Conservation (phyloP, 2,888 invertebrate genomes). For the Eristalis tenax region DNA sequence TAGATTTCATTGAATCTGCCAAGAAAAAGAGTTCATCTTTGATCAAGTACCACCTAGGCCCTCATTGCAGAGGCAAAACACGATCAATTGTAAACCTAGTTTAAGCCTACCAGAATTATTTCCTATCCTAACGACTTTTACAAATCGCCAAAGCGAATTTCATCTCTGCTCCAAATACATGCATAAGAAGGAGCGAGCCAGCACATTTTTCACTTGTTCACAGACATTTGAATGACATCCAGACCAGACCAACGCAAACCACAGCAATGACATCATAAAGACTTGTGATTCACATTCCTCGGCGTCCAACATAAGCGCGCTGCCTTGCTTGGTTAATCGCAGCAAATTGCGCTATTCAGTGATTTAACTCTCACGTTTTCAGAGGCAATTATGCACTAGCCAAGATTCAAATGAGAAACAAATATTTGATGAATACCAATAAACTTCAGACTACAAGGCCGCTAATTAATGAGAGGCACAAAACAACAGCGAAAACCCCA, state of each 20-base stretch:
- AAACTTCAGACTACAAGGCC: constrained; percentile 43
- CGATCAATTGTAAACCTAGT: neutral
- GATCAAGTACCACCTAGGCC: no score
- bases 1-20: no score
- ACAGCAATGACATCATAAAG: constrained; percentile 18
- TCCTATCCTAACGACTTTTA: neutral
- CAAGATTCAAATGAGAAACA: constrained; percentile 39
- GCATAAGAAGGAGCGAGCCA: neutral
- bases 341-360: neutral
- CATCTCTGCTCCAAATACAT: neutral
- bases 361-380: constrained; percentile 11
- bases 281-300: constrained; percentile 11
- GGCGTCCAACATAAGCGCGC: neutral
- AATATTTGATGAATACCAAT: constrained; percentile 58
- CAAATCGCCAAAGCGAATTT: neutral
- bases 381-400: constrained; percentile 16
- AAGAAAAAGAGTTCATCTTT: no score
- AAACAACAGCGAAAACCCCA: neutral
- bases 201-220: neutral
- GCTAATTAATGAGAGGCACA: constrained; percentile 38
- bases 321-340: neutral
- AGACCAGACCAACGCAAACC: neutral
- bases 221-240: neutral
- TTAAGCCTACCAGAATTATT: neutral
- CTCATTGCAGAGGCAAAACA: neutral